These are phyloP conservation scores for Zaprionus taronus DNA, from an alignment of 1,140 invertebrate species.

Conservation along the genomic window DNA sequence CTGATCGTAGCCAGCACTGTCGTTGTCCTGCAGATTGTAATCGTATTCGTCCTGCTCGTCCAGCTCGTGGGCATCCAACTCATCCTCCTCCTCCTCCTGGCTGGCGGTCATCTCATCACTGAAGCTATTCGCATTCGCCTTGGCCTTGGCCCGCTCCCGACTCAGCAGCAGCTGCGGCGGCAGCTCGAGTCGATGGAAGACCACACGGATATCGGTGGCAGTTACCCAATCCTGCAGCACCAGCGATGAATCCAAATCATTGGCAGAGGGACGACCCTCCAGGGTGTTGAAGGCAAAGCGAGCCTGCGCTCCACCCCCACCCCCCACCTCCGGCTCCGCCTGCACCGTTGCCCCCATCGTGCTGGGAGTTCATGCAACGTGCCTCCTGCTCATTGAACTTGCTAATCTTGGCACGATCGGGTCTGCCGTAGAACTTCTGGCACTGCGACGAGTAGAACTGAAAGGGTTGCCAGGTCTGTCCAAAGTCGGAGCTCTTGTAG, in stretches of 20 bases:
- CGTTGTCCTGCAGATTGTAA: conserved; percentile 81
- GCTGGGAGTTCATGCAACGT: conserved; percentile 94
- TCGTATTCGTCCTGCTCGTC: conserved; percentile 75
- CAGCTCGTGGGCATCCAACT: conserved; percentile 72
- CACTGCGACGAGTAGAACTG: conserved; percentile 98
- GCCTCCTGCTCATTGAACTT: conserved; percentile 98
- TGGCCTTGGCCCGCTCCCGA: conserved; percentile 74
- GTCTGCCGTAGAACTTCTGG: conserved; percentile 92
- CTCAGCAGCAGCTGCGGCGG: conserved; percentile 84
- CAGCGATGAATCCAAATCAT: conserved; percentile 97
- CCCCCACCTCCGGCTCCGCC: conserved; percentile 56
- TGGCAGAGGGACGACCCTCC: conserved; percentile 96
- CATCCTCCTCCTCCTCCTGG: conserved; percentile 63
- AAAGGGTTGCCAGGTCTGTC: conserved; percentile 97
- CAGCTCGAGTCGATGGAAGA: conserved; percentile 95
- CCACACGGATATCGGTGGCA: conserved; percentile 97
- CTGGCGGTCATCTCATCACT: conserved; percentile 77
- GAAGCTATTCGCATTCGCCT: conserved; percentile 79
- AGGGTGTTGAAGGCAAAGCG: conserved; percentile 98
- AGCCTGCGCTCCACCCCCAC: conserved; percentile 86
- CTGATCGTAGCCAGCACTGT: conserved; percentile 79
- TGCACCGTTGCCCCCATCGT: conserved; percentile 85
- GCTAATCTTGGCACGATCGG: conserved; percentile 93
- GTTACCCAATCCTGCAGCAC: conserved; percentile 99
- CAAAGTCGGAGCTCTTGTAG: conserved; percentile 97